Evolutionary conservation across 2,113 vertebrate species (phyloP).

Genomic region (Lepidothrix coronata): DNA sequence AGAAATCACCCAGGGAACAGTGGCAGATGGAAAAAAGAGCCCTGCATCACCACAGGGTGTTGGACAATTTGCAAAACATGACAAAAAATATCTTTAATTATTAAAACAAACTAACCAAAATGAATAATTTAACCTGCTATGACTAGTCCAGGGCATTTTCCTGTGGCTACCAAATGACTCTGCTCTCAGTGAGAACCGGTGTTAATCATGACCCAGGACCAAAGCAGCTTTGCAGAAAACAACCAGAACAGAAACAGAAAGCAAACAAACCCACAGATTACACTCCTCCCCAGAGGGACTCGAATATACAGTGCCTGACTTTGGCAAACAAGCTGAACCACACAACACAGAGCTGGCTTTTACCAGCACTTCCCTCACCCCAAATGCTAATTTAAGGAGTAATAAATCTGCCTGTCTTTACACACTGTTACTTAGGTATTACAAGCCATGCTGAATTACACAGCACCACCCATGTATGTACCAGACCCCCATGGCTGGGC

Average conservation of each 20-base stretch:
- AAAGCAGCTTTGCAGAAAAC: neutral
- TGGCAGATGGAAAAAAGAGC: too few relatives aligned
- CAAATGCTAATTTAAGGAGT: neutral
- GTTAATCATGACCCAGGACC: neutral
- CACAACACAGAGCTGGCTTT: neutral
- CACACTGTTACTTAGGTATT: neutral
- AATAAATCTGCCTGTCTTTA: neutral
- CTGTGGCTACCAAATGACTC: neutral
- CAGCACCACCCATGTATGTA: neutral
- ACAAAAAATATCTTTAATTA: neutral
- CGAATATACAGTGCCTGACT: neutral
- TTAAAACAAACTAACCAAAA: neutral
- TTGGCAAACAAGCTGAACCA: neutral
- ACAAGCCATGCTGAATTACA: neutral
- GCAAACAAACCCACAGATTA: neutral
- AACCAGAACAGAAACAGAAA: neutral
- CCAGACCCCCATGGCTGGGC: rapidly evolving
- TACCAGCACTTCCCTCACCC: neutral
- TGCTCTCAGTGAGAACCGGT: neutral
- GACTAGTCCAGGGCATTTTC: neutral
- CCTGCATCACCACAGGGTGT: neutral
- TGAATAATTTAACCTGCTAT: neutral
- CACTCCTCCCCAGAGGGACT: neutral
- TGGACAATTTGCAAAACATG: neutral
- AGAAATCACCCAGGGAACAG: neutral